phyloP scores from a whole-genome alignment of 1,140 invertebrate species.

The Diorhabda sublineata region DNA sequence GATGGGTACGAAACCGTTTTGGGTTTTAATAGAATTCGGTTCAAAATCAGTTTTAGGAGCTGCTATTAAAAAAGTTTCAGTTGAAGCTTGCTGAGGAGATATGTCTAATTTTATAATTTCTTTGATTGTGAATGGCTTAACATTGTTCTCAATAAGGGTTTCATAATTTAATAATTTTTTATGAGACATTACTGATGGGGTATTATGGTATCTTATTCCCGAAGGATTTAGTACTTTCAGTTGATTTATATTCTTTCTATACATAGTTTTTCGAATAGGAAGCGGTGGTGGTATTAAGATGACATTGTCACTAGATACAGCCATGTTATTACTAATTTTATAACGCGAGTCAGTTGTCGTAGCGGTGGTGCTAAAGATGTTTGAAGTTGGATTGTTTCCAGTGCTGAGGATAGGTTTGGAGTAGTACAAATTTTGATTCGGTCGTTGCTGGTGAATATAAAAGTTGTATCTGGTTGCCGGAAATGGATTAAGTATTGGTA shows the following conservation, averaged over 20 bases:
- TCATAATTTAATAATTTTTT: not conserved
- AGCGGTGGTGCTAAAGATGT: conserved; percentile 7
- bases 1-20: conserved; percentile 78
- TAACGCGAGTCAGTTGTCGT: conserved; percentile 16
- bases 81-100: conserved; percentile 39
- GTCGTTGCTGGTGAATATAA: not conserved
- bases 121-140: not conserved
- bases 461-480: conserved; percentile 2
- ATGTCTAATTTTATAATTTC: conserved; percentile 36
- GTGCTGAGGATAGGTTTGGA: conserved; percentile 10
- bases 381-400: not conserved
- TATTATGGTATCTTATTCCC: too few species aligned
- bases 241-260: too few species aligned
- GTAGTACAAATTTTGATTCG: not conserved
- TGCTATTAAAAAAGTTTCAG: conserved; percentile 23
- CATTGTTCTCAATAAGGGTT: not conserved
- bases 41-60: conserved; percentile 65
- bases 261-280: not conserved
- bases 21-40: conserved; percentile 72
- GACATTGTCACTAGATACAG: conserved; percentile 3
- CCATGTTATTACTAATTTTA: conserved; percentile 6
- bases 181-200: not conserved
- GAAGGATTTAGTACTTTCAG: too few species aligned
- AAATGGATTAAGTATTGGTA: conserved; percentile 7
- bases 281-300: conserved; percentile 4